Evolutionary conservation across 2,113 vertebrate genomes (phyloP).

Genomic region (Paraplagusia blochii): DNA sequence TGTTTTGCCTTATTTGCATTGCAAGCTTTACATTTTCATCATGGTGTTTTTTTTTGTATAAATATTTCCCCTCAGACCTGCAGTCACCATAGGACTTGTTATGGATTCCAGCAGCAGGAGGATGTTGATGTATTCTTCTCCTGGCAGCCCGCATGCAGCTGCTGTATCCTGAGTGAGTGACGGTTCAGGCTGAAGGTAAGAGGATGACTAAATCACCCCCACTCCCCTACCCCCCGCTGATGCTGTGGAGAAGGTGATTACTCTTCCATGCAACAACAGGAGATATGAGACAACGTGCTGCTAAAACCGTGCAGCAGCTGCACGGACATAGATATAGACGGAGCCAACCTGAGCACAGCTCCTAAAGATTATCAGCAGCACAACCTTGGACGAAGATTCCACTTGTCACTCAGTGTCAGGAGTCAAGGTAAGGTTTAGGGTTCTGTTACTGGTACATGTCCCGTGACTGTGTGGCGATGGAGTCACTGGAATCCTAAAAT

Average conservation of each 20-base stretch:
- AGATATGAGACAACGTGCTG: constrained; percentile 28
- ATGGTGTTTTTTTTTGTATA: no score
- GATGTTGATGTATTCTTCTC: constrained; percentile 17
- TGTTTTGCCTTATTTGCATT: no score
- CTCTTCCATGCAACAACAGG: constrained; percentile 23
- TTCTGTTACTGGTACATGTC: constrained; percentile 30
- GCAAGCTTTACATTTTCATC: no score
- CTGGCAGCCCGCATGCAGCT: constrained; percentile 38
- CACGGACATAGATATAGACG: not conserved
- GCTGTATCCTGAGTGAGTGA: constrained; percentile 46
- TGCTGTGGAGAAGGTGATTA: constrained; percentile 32
- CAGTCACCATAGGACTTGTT: no score
- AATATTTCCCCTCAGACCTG: no score
- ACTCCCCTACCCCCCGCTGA: not conserved
- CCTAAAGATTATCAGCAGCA: not conserved
- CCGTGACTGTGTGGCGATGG: constrained; percentile 4
- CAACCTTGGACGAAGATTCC: constrained; percentile 30
- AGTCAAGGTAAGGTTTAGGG: constrained; percentile 48
- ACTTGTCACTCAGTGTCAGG: constrained; percentile 22
- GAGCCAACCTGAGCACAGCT: no score
- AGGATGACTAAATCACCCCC: constrained; percentile 41
- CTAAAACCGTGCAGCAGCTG: constrained; percentile 17
- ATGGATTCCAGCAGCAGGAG: constrained; percentile 15
- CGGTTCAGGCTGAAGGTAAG: constrained; percentile 40
- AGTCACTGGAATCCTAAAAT: constrained; percentile 21